Percentiles rank a stretch among this genome's conserved stretches.
Conservation (phyloP, 2,797 vertebrate genomes). For the Falco naumanni region DNA sequence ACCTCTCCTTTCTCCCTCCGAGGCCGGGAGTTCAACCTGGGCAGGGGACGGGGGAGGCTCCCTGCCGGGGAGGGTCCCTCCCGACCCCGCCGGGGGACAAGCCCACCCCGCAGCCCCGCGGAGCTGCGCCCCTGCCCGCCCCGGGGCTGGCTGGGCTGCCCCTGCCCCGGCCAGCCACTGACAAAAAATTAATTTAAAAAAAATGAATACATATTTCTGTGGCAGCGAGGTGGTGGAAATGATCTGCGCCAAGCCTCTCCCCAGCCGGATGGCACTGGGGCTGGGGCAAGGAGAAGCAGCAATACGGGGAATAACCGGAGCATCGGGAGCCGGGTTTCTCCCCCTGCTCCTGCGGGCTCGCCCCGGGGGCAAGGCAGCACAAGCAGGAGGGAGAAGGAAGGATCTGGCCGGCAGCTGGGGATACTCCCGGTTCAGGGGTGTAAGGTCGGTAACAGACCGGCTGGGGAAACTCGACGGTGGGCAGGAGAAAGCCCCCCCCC, state of each 20-base stretch:
- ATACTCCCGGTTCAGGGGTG: background rate
- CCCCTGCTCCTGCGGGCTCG: background rate
- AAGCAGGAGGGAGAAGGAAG: background rate
- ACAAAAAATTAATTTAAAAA: background rate
- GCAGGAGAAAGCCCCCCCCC: background rate
- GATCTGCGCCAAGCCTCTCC: background rate
- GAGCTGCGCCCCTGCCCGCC: background rate
- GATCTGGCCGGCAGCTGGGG: background rate
- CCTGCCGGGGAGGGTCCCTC: accelerated
- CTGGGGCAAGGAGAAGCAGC: background rate
- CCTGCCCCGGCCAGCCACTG: background rate
- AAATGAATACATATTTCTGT: background rate
- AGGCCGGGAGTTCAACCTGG: background rate
- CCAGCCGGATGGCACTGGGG: background rate
- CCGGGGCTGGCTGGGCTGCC: background rate
- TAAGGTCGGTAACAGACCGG: background rate
- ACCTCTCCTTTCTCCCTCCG: background rate
- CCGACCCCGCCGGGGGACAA: background rate
- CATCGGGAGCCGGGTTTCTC: background rate
- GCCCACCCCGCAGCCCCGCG: background rate
- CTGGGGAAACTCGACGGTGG: too few species aligned
- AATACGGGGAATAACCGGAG: too few species aligned
- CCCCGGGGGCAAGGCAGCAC: background rate
- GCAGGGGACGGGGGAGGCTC: background rate
- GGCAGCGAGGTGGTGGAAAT: background rate